Base-by-base conservation (phyloP, 2,797 vertebrate genomes). In the Phalloptychus januarius region DNA sequence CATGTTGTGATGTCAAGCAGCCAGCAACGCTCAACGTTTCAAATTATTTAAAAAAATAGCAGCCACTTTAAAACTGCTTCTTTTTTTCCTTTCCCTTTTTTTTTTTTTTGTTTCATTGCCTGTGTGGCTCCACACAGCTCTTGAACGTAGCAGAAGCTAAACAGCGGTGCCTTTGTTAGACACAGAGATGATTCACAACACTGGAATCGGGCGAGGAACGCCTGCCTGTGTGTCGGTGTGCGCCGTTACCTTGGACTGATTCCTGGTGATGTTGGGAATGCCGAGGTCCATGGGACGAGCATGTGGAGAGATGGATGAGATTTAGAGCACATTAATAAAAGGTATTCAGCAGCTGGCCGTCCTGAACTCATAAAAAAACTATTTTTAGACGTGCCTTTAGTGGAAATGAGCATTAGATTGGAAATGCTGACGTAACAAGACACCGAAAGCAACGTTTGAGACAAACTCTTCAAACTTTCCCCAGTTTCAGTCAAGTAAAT, bases 221-320 rank as follows among this genome's bases (percentile, higher is more conserved):
- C 74, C 11, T 45, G 42, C 74, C 11, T 45, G 46, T 12, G 79
- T 78, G 70, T 78, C 67, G 72, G 74, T 82, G 75, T 85, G 72
- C 56, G 76, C 36, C 0, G 58, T 91, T 96, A 96, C 96, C 95
- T 96, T 96, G 90, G 95, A 92, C 82, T 95, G 96, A 93, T 48
- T 94, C 90, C 96, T 96, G 92, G 81, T 85, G 85, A 87, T 83
- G 87, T 88, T 71, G 79, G 76, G 80, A 72, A n/a, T 87, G 80
- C 89, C 76, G 85, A 79, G 58, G 90, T 89, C 85, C 88, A 89
- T 44, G 7, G 86, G 63, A 12, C 85, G 58, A 86, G 63, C 90
- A 89, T 86, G 84, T 78, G 87, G 85, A 83, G 70, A 92, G 76
- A 92, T 33, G 84, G 46, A 86, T 25, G 38, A 87, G 74, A 86